A percentile compares a stretch with the other conserved stretches of the same genome.
These are phyloP conservation scores for Neoascia interrupta DNA, from an alignment of 2,888 invertebrate genomes.

Conservation along the genomic window DNA sequence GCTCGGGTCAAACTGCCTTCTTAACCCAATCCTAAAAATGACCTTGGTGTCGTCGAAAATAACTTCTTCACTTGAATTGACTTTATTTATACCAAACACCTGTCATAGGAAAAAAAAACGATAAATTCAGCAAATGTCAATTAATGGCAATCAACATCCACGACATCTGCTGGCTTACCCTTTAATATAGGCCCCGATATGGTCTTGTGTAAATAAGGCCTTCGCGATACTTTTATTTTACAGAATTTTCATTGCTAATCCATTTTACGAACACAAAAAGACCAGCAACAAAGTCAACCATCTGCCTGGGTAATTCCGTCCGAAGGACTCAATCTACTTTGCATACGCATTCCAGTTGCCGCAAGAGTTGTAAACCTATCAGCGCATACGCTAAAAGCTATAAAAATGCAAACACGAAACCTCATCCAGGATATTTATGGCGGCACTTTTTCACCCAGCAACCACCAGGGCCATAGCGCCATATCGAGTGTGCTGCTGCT, in stretches of 20 bases:
- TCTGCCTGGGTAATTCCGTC: constrained; percentile 10
- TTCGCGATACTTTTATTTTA: neutral
- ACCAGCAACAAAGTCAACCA: neutral
- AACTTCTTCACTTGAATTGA: neutral
- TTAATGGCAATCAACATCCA: too few species aligned
- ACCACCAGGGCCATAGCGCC: too few species aligned
- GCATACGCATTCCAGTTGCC: constrained; percentile 16
- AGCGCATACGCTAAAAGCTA: constrained; percentile 32
- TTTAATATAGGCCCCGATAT: too few species aligned
- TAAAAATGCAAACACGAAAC: constrained; percentile 62
- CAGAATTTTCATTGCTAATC: constrained; percentile 4
- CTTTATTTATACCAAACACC: too few species aligned
- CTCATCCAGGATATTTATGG: constrained; percentile 50
- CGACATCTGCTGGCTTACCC: too few species aligned
- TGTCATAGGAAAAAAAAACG: too few species aligned
- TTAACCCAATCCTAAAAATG: too few species aligned
- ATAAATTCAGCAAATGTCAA: too few species aligned
- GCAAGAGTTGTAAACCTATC: constrained; percentile 46
- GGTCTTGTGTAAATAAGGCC: constrained; percentile 1
- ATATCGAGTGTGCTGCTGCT: too few species aligned
- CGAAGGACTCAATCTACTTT: constrained; percentile 1
- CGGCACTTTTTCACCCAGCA: constrained; percentile 29
- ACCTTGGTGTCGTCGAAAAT: neutral
- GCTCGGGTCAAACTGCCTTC: too few species aligned
- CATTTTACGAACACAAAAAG: neutral